Evolutionary conservation across 2,113 vertebrate genomes (phyloP).

Genomic region (Charina bottae): DNA sequence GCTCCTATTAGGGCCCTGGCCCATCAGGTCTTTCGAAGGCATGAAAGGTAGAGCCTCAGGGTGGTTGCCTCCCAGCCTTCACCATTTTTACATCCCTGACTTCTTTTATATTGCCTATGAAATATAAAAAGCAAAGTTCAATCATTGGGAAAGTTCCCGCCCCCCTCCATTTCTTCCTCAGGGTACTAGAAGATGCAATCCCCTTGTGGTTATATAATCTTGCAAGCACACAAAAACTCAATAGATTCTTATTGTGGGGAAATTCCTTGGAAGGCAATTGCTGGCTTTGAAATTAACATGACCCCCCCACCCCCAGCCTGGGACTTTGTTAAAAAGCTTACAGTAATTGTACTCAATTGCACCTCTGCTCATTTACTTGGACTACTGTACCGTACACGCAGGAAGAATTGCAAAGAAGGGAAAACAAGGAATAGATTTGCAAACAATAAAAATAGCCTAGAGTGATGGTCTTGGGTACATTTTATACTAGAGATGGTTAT

Average conservation of each 20-base stretch:
- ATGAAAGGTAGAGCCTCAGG: too few species aligned
- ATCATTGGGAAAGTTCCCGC: background rate
- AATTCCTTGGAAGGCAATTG: background rate
- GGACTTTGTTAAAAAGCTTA: background rate
- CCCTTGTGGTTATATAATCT: background rate
- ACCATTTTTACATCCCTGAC: background rate
- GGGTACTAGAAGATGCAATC: background rate
- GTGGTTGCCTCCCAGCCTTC: background rate
- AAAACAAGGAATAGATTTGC: background rate
- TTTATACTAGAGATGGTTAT: too few species aligned
- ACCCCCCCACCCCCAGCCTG: background rate
- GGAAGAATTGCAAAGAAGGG: background rate
- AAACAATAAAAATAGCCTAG: background rate
- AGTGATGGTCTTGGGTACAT: background rate
- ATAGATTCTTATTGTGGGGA: background rate
- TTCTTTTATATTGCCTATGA: slow-evolving; percentile 1
- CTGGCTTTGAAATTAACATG: background rate
- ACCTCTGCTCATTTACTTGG: background rate
- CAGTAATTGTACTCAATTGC: background rate
- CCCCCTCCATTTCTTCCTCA: slow-evolving; percentile 4
- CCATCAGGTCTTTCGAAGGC: too few species aligned
- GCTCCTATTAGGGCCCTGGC: background rate
- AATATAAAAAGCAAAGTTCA: background rate
- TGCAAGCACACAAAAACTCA: background rate
- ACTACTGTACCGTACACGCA: background rate